Base-by-base conservation (phyloP, 2,797 vertebrate genomes). In the Diceros bicornis region DNA sequence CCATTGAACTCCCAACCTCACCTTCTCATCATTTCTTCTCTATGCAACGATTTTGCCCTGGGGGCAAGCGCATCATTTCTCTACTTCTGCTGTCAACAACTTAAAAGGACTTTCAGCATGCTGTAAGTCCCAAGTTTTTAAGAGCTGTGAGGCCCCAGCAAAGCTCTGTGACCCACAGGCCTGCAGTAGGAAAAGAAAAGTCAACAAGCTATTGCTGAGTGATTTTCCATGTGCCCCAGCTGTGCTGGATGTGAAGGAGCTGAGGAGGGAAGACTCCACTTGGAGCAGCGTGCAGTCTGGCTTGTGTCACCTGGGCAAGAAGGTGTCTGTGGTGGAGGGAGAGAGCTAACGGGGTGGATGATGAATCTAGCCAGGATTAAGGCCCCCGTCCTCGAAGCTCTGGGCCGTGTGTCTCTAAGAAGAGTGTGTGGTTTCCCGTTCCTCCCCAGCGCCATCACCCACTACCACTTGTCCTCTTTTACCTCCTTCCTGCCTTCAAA, bases 401-500 rank as follows among this genome's bases (percentile, higher is more conserved):
- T 0, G 47, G 77, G 79, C 81, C 1, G 0, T 16, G 37, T 17
- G 27, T 87, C 50, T 87, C 59, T 18, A 8, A n/a, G 68, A 84
- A 66, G 79, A 25, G 4, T 9, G 9, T 32, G 57, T 34, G 86
- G 27, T 50, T 87, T 87, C 62, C 21, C 0, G 11, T 18, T 84
- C 72, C 72, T 88, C 85, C 55, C 69, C 12, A 8, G 71, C 8
- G 0, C 75, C 66, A 2, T 72, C 77, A 9, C 68, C 95, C 72
- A 34, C 84, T 89, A 29, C 41, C 21, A 37, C 75, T 79, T 77
- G 82, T 95, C 94, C 93, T 27, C 91, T 92, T 93, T 88, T 96
- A 59, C 78, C 68, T 81, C 83, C 89, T 96, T 78, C 41, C 71
- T 91, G 75, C 72, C 89, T 97, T 97, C 93, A 79, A 44, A 94